Conservation (phyloP, 2,113 vertebrate species). For the Natator depressus region DNA sequence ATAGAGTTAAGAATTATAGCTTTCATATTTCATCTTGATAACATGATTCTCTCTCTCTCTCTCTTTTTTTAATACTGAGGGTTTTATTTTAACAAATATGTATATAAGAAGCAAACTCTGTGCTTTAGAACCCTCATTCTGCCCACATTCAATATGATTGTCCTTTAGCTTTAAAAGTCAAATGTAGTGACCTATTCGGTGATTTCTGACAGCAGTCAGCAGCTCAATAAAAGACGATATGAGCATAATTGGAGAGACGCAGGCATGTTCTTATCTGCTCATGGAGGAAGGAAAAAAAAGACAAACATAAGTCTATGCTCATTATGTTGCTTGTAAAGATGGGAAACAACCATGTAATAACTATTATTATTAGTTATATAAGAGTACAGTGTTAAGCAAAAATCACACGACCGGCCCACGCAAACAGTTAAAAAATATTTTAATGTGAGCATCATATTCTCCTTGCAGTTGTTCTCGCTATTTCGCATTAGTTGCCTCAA, state of each 20-base stretch:
- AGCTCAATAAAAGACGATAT: constrained; percentile 12
- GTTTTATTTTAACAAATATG: not conserved
- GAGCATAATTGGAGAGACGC: not conserved
- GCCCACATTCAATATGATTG: not conserved
- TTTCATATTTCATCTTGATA: not conserved
- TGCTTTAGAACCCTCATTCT: not conserved
- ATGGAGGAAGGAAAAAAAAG: not conserved
- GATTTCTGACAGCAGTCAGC: not conserved
- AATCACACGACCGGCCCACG: accelerated
- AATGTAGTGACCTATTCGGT: not conserved
- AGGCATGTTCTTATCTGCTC: constrained; percentile 2
- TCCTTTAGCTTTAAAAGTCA: not conserved
- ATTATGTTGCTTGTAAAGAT: not conserved
- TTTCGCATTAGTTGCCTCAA: not conserved
- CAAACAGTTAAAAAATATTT: not conserved
- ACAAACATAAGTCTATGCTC: not conserved
- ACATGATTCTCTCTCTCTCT: not conserved
- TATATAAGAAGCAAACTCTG: not conserved
- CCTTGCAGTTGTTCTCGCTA: not conserved
- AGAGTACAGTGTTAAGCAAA: not conserved
- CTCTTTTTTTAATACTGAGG: not conserved
- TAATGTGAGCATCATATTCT: not conserved
- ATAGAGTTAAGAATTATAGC: not conserved
- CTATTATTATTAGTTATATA: not conserved
- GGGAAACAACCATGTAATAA: not conserved